These are phyloP conservation scores for Xiphophorus maculatus DNA, from an alignment of 2,113 vertebrate genomes.

Conservation along the genomic window DNA sequence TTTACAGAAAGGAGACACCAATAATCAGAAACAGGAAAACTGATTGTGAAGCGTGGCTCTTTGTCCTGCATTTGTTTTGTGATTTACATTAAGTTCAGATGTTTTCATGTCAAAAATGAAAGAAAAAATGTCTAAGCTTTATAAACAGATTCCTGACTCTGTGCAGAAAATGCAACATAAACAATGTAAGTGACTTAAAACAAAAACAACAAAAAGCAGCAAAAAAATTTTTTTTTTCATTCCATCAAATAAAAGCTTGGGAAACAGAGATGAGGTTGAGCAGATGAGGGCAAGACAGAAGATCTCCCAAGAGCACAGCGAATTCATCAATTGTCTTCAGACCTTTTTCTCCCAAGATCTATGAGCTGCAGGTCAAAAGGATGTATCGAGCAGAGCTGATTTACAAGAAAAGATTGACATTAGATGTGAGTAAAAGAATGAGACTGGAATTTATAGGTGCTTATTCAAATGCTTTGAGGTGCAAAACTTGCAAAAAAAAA, in stretches of 20 bases:
- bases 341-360: slow-evolving; percentile 32
- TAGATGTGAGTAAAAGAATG: slow-evolving; percentile 14
- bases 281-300: slow-evolving; percentile 47
- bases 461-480: background rate
- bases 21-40: slow-evolving; percentile 77
- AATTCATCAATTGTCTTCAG: slow-evolving; percentile 34
- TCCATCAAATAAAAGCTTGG: slow-evolving; percentile 39
- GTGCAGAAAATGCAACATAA: background rate
- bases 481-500: background rate
- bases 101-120: background rate
- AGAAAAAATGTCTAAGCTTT: background rate
- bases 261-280: too few species aligned
- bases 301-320: slow-evolving; percentile 16
- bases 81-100: slow-evolving; percentile 2
- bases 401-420: slow-evolving; percentile 17
- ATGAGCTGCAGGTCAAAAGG: slow-evolving; percentile 47
- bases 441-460: slow-evolving; percentile 23
- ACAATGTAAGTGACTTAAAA: background rate
- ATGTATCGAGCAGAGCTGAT: slow-evolving; percentile 5
- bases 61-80: slow-evolving; percentile 86
- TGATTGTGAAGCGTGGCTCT: slow-evolving; percentile 84
- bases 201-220: background rate
- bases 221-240: background rate
- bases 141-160: background rate
- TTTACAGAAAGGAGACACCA: slow-evolving; percentile 23